Percentiles rank a stretch among this genome's conserved stretches.
Evolutionary conservation across 2,113 vertebrate genomes (phyloP).

Genomic region (crab-eating macaque (Macaca fascicularis)): DNA sequence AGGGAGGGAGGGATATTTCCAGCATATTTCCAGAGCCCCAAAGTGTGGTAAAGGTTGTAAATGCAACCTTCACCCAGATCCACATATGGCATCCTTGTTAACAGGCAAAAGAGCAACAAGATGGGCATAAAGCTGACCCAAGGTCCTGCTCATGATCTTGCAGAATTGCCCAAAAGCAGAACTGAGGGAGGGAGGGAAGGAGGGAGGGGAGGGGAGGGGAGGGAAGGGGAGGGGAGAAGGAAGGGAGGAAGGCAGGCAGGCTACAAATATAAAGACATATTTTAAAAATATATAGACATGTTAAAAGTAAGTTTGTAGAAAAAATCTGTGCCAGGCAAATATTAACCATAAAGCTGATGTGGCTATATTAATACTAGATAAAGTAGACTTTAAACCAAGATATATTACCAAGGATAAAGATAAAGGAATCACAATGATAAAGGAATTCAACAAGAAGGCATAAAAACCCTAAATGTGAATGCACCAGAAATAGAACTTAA

Average conservation of each 20-base stretch:
- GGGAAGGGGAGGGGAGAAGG: neutral
- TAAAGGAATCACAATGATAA: neutral
- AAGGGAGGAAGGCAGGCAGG: neutral
- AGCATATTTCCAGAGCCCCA: no score
- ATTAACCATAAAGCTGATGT: neutral
- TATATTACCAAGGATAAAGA: neutral
- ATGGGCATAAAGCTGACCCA: neutral
- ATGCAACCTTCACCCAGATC: neutral
- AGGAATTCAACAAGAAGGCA: neutral
- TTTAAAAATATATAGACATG: neutral
- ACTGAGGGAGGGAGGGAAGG: neutral
- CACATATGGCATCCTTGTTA: neutral
- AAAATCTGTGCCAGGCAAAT: neutral
- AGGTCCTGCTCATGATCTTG: neutral
- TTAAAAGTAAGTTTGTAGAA: neutral
- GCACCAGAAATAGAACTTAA: neutral
- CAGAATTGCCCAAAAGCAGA: neutral
- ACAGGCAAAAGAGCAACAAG: neutral
- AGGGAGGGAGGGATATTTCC: no score
- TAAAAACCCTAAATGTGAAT: neutral
- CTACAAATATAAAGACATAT: neutral
- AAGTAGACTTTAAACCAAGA: neutral
- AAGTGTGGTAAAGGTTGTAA: no score
- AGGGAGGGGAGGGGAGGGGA: neutral
- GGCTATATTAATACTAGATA: neutral